Conservation (phyloP, 1,140 invertebrate species). For the Pseudomyrmex cubaensis region DNA sequence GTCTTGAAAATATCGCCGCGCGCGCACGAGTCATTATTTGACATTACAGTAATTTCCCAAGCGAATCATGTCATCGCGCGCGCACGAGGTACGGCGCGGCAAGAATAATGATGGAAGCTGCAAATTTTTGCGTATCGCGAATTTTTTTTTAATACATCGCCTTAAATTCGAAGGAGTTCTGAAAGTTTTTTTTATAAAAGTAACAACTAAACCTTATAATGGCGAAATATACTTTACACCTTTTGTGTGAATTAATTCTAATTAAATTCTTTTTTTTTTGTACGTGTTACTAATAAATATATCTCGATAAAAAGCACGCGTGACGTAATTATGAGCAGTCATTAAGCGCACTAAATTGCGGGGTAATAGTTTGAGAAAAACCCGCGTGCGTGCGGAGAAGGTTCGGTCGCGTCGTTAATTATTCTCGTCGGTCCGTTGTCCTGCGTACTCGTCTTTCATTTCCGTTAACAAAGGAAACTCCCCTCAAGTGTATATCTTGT, state of each 20-base stretch:
- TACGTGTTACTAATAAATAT: background rate
- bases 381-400: slow-evolving; percentile 3
- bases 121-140: background rate
- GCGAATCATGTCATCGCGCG: slow-evolving; percentile 8
- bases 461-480: slow-evolving; percentile 48
- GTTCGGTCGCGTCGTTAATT: slow-evolving; percentile 33
- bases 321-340: slow-evolving; percentile 10
- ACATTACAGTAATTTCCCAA: slow-evolving; percentile 51
- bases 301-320: background rate
- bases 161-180: background rate
- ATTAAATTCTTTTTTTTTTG: background rate
- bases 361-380: background rate
- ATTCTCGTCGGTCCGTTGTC: slow-evolving; percentile 34
- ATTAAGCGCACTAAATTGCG: slow-evolving; percentile 19
- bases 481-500: slow-evolving; percentile 15
- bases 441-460: slow-evolving; percentile 25
- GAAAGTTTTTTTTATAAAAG: slow-evolving; percentile 4
- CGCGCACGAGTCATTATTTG: background rate
- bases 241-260: too few relatives aligned
- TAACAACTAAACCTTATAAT: background rate
- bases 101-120: background rate
- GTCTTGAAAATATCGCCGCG: slow-evolving; percentile 40
- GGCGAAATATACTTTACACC: too few relatives aligned
- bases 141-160: slow-evolving; percentile 4
- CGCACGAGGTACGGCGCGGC: background rate